Conservation (phyloP, 2,888 invertebrate species). For the Acrobasis suavella region DNA sequence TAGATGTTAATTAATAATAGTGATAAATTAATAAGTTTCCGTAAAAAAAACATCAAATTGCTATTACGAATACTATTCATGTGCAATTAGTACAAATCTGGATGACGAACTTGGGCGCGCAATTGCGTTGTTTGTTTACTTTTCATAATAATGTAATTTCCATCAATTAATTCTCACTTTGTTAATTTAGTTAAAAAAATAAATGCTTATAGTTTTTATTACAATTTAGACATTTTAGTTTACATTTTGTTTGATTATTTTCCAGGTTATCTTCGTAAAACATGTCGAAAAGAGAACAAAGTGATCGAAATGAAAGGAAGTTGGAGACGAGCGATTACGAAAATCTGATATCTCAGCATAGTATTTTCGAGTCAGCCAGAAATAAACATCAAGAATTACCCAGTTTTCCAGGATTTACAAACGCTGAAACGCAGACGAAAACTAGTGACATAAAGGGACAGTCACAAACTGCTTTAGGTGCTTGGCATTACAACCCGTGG, state of each 20-base stretch:
- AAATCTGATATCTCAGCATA: slow-evolving; percentile 76
- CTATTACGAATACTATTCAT: background rate
- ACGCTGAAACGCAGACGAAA: slow-evolving; percentile 80
- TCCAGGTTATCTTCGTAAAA: slow-evolving; percentile 36
- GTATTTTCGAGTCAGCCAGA: slow-evolving; percentile 73
- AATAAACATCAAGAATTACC: slow-evolving; percentile 74
- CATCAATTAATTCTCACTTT: background rate
- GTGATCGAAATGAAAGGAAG: slow-evolving; percentile 74
- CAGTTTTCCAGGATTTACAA: slow-evolving; percentile 77
- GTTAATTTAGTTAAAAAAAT: background rate
- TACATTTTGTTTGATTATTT: slow-evolving; percentile 36
- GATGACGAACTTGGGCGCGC: slow-evolving; percentile 50
- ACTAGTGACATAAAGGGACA: slow-evolving; percentile 71
- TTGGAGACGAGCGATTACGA: slow-evolving; percentile 77
- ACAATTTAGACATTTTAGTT: slow-evolving; percentile 26
- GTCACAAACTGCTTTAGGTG: slow-evolving; percentile 65
- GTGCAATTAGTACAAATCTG: background rate
- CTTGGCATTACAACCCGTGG: slow-evolving; percentile 81
- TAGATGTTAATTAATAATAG: background rate
- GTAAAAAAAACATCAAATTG: background rate
- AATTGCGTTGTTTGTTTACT: slow-evolving; percentile 78
- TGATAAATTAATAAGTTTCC: too few species aligned
- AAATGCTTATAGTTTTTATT: background rate
- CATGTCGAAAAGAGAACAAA: slow-evolving; percentile 79
- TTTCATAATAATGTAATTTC: slow-evolving; percentile 28